phyloP scores from a whole-genome alignment of 1,140 invertebrate species.

The Drosophila miranda region DNA sequence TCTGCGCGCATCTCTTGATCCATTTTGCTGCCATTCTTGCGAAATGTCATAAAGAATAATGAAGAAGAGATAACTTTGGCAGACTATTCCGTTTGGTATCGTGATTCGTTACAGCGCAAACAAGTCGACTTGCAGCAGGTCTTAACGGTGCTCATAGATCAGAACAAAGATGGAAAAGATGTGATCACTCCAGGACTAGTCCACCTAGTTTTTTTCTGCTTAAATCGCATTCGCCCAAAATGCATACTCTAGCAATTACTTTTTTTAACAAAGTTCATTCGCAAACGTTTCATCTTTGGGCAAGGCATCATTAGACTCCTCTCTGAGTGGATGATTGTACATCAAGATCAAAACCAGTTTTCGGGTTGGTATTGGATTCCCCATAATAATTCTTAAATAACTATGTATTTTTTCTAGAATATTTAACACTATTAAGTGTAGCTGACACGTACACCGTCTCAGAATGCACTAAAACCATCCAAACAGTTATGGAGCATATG shows the following conservation, averaged over 20 bases:
- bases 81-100: slow-evolving; percentile 74
- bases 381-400: background rate
- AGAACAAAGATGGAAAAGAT: slow-evolving; percentile 80
- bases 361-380: slow-evolving; percentile 39
- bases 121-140: slow-evolving; percentile 73
- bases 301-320: slow-evolving; percentile 69
- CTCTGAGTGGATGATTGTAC: slow-evolving; percentile 76
- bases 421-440: slow-evolving; percentile 71
- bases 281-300: slow-evolving; percentile 73
- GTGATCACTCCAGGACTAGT: slow-evolving; percentile 74
- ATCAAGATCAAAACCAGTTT: slow-evolving; percentile 77
- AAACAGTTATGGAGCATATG: slow-evolving; percentile 75
- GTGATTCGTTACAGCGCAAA: slow-evolving; percentile 70
- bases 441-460: slow-evolving; percentile 78
- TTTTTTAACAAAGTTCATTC: slow-evolving; percentile 75
- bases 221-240: slow-evolving; percentile 56
- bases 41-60: slow-evolving; percentile 72
- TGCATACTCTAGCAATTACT: slow-evolving; percentile 66
- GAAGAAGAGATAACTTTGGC: slow-evolving; percentile 67
- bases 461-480: slow-evolving; percentile 68
- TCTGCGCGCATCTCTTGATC: slow-evolving; percentile 56
- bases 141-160: slow-evolving; percentile 73
- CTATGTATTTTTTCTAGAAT: slow-evolving; percentile 48
- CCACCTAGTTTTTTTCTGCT: slow-evolving; percentile 69
- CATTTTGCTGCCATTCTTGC: slow-evolving; percentile 66